Evolutionary conservation across 35 echinoderm and acorn worm genomes (phyloP), one percentile per base, ranked within the genome.

Genomic region (Antedon bifida): DNA sequence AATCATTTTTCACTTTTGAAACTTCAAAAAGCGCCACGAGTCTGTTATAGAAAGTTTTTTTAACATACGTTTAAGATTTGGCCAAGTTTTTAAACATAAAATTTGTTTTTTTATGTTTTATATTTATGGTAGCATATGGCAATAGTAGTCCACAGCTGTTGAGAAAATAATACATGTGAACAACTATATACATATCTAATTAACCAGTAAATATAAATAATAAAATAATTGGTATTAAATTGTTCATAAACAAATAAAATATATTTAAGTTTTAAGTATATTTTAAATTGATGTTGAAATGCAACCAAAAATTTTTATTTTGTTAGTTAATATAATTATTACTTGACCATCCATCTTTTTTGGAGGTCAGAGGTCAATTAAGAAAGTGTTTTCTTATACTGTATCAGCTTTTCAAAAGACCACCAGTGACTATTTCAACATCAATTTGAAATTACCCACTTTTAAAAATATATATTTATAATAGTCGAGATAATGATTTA

Each of bases 61-160:
- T 26, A 26, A 64, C 51, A 21, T 64, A 64, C 51, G 5, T 8
- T 64, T 64, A n/a, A 64, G 51, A 64, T 64, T 64, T 64, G 9
- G 1, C 51, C 51, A 64, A 16, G 51, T 64, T 26, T 12, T 64
- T 64, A 16, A 16, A 16, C 26, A 64, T 21, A 64, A 16, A 23
- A 2, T 2, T 23, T 64, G 3, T 26, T 23, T 64, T 11, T 7
- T 19, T 16, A 23, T 2, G 51, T 44, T 8, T 16, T 44, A 26
- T 64, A 64, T 64, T 64, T 64, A 64, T 64, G 51, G 51, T 64
- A 64, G 51, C 51, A 64, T 64, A 64, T 64, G 51, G 51, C 51
- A 64, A 64, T 8, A 19, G 9, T 19, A 26, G 51, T 21, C 51
- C 51, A 64, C 26, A 64, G 51, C 51, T 64, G 51, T 64, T 64